A percentile compares a stretch with the other conserved stretches of the same genome.
phyloP scores from a whole-genome alignment of 2,797 vertebrate species.

The Phoeniculus purpureus region DNA sequence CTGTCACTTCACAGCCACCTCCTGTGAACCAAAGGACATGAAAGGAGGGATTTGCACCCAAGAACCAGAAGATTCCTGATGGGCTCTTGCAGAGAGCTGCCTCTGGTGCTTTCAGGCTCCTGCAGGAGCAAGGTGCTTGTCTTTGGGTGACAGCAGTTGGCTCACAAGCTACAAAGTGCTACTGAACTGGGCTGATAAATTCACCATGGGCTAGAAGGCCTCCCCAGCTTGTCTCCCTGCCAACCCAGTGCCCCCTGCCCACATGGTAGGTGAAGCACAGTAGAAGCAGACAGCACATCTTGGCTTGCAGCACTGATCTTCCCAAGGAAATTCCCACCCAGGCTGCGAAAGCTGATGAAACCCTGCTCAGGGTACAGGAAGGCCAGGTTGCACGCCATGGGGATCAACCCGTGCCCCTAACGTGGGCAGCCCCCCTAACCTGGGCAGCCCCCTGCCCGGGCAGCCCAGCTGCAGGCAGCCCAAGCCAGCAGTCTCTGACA shows the following conservation, averaged over 20 bases:
- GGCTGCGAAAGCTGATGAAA: not conserved
- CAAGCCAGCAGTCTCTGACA: constrained; percentile 61
- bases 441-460: not conserved
- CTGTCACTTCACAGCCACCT: not conserved
- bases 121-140: rapidly evolving
- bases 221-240: not conserved
- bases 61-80: not conserved
- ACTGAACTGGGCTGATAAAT: not conserved
- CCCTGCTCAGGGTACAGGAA: not conserved
- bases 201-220: not conserved
- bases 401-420: not conserved
- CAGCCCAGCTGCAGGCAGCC: constrained; percentile 1
- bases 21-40: rapidly evolving
- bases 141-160: not conserved
- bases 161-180: not conserved
- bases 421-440: not conserved
- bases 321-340: not conserved
- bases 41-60: not conserved
- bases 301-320: not conserved
- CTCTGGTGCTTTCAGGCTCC: not conserved
- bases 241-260: not conserved
- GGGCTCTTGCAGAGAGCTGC: not conserved
- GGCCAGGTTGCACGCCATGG: not conserved
- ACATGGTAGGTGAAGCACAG: rapidly evolving
- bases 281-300: not conserved